A percentile compares a stretch with the other conserved stretches of the same genome.
Evolutionary conservation across 2,113 vertebrate species (phyloP).

Genomic region (Callocephalon fimbriatum): DNA sequence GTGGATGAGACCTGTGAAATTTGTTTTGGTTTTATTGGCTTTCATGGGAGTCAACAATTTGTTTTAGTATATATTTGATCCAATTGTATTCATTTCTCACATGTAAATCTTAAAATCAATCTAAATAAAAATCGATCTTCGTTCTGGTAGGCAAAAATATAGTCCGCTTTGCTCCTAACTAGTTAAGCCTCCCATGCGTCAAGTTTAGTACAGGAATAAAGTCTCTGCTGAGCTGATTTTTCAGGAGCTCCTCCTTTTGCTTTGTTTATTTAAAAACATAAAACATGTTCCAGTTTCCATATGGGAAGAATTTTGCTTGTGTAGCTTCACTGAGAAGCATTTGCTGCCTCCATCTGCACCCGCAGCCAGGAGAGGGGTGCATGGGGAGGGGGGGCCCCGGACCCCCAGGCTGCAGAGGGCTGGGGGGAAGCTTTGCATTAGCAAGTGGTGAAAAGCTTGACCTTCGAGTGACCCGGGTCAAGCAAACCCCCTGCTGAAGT

Average conservation of each 20-base stretch:
- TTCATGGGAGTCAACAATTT: slow-evolving; percentile 83
- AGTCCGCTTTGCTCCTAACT: slow-evolving; percentile 62
- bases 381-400: fast-evolving
- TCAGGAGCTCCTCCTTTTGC: slow-evolving; percentile 83
- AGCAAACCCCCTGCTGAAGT: slow-evolving; percentile 81
- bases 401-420: neutral
- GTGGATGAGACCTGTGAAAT: slow-evolving; percentile 80
- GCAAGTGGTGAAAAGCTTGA: slow-evolving; percentile 91
- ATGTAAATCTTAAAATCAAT: slow-evolving; percentile 87
- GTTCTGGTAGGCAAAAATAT: slow-evolving; percentile 71
- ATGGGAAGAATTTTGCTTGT: slow-evolving; percentile 73
- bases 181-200: slow-evolving; percentile 62
- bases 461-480: slow-evolving; percentile 87
- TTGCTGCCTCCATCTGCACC: slow-evolving; percentile 77
- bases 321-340: slow-evolving; percentile 60
- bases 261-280: slow-evolving; percentile 58
- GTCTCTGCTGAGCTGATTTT: slow-evolving; percentile 79
- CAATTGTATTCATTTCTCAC: slow-evolving; percentile 84
- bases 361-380: neutral
- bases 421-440: slow-evolving; percentile 82
- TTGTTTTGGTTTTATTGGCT: slow-evolving; percentile 81
- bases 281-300: slow-evolving; percentile 73
- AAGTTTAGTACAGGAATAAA: slow-evolving; percentile 66
- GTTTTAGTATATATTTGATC: slow-evolving; percentile 84
- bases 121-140: slow-evolving; percentile 84